A percentile compares a stretch with the other conserved stretches of the same genome.
Evolutionary conservation across 1,140 invertebrate genomes (phyloP).

Genomic region (Nasonia vitripennis): DNA sequence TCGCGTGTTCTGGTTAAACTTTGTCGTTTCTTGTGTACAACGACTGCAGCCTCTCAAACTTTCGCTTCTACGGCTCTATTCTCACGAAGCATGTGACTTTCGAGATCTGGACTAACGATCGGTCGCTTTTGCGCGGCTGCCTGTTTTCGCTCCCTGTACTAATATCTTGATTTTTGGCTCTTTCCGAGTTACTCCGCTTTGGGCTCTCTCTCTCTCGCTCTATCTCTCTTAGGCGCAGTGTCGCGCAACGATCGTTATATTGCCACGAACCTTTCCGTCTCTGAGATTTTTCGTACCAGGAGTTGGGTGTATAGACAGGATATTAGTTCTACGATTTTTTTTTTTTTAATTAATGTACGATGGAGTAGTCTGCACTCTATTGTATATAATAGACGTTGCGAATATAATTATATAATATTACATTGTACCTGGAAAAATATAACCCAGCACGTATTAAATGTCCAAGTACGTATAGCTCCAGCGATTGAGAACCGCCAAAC

Average conservation of each 20-base stretch:
- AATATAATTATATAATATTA: too few species aligned
- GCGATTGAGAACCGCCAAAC: conserved; percentile 30
- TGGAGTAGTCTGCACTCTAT: too few species aligned
- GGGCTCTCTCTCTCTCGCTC: neutral
- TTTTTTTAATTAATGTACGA: too few species aligned
- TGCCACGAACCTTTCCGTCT: too few species aligned
- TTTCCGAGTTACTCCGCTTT: neutral
- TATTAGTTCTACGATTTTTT: too few species aligned
- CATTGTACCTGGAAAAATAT: neutral
- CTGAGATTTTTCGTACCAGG: too few species aligned
- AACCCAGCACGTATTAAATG: conserved; percentile 1
- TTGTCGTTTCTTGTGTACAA: neutral
- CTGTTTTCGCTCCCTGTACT: neutral
- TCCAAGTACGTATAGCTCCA: conserved; percentile 15
- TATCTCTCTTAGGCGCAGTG: neutral
- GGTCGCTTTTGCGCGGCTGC: neutral
- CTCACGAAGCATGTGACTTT: neutral
- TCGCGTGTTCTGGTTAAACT: conserved; percentile 14
- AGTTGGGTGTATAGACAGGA: too few species aligned
- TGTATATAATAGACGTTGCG: too few species aligned
- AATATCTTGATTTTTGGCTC: neutral
- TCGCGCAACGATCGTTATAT: neutral
- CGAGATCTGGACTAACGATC: neutral
- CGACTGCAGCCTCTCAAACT: too few species aligned
- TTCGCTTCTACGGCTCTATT: too few species aligned